Percentiles rank a stretch among this genome's conserved stretches.
phyloP scores from a whole-genome alignment of 92 coral and sea anemone species.

The Actinostola sp. region DNA sequence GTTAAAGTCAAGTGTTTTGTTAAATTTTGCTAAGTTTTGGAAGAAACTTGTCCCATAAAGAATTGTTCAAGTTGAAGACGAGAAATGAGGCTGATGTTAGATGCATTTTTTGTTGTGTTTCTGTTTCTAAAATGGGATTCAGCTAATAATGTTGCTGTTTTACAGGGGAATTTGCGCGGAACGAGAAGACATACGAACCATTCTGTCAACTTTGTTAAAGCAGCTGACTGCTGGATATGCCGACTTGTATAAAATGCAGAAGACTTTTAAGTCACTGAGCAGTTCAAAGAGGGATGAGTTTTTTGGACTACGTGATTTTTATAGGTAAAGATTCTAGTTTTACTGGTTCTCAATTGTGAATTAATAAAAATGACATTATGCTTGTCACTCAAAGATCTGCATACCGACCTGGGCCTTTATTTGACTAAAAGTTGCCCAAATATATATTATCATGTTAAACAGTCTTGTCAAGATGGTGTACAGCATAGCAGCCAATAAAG shows the following conservation, averaged over 20 bases:
- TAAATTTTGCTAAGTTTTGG: too few relatives aligned
- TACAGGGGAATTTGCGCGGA: conserved; percentile 83
- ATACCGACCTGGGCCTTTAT: too few relatives aligned
- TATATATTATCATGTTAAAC: too few relatives aligned
- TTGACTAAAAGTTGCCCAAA: too few relatives aligned
- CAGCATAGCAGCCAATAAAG: conserved; percentile 57
- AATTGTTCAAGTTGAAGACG: too few relatives aligned
- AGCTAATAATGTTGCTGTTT: neutral
- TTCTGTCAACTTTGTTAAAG: conserved; percentile 44
- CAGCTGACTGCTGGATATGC: conserved; percentile 73
- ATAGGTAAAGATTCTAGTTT: conserved; percentile 49
- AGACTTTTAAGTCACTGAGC: conserved; percentile 52
- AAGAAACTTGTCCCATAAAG: too few relatives aligned
- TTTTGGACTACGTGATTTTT: conserved; percentile 89
- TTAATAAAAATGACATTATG: too few relatives aligned
- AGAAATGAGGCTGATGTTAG: neutral
- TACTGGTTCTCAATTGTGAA: neutral
- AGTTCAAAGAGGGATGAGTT: conserved; percentile 73
- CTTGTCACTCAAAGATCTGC: too few relatives aligned
- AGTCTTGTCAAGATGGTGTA: conserved; percentile 86
- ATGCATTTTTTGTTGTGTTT: neutral
- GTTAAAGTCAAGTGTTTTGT: too few relatives aligned
- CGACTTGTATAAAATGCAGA: conserved; percentile 64
- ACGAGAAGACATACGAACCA: conserved; percentile 36
- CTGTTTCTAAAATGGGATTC: neutral